Conservation (phyloP, 2,888 invertebrate genomes). For the Rutpela maculata region DNA sequence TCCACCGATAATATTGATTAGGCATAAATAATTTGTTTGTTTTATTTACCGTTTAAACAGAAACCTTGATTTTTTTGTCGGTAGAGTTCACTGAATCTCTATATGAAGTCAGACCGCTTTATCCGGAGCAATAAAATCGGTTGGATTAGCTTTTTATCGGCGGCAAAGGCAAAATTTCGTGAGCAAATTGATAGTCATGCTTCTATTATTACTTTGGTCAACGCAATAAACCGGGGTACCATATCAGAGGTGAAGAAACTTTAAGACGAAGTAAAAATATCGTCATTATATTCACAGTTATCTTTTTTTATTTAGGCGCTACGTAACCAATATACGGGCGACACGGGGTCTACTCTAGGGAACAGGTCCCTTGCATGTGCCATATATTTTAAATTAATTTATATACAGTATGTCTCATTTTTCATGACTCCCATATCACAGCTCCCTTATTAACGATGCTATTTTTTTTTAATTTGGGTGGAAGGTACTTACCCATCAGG, state of each 20-base stretch:
- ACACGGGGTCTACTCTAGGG: too few relatives aligned
- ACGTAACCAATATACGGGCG: too few relatives aligned
- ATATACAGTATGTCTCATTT: too few relatives aligned
- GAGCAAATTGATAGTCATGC: background rate
- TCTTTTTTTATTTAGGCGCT: background rate
- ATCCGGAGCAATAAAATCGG: constrained; percentile 7
- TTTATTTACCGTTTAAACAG: constrained; percentile 14
- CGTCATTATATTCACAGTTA: background rate
- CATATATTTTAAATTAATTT: too few relatives aligned
- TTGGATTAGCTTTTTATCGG: background rate
- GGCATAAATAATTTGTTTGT: constrained; percentile 17
- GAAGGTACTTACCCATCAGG: too few relatives aligned
- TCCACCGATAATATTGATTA: constrained; percentile 18
- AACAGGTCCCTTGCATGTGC: too few relatives aligned
- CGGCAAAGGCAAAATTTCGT: background rate
- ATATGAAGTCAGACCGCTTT: background rate
- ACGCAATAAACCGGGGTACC: background rate
- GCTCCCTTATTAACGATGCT: too few relatives aligned
- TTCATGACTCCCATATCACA: too few relatives aligned
- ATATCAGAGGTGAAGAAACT: background rate
- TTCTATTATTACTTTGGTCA: background rate
- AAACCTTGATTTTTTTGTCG: constrained; percentile 20
- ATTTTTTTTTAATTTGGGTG: too few relatives aligned
- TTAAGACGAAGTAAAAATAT: background rate
- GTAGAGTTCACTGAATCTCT: constrained; percentile 20